phyloP scores from a whole-genome alignment of 2,888 invertebrate genomes.

The Diadromus collaris region DNA sequence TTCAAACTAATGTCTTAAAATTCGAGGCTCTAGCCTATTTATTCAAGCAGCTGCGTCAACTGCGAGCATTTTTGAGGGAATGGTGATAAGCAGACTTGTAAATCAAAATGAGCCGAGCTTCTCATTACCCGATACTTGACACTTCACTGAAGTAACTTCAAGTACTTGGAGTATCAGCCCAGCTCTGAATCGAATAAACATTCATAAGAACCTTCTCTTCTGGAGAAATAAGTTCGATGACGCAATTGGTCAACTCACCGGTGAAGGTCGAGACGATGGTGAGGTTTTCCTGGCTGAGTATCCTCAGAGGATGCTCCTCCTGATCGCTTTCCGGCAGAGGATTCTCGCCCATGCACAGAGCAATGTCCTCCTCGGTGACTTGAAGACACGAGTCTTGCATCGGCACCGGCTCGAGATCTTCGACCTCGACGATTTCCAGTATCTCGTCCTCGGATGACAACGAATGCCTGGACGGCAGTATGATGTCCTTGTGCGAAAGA shows the following conservation, averaged over 20 bases:
- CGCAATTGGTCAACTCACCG: conserved; percentile 80
- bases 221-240: background rate
- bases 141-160: too few relatives aligned
- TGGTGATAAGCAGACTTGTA: too few relatives aligned
- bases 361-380: conserved; percentile 96
- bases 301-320: conserved; percentile 92
- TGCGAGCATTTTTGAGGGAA: background rate
- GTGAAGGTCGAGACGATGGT: conserved; percentile 95
- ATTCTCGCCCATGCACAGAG: conserved; percentile 91
- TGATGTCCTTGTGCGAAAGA: conserved; percentile 87
- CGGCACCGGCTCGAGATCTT: conserved; percentile 91
- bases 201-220: background rate
- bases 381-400: conserved; percentile 94
- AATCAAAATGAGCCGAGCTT: too few relatives aligned
- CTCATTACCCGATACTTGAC: too few relatives aligned
- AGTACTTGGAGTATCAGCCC: too few relatives aligned
- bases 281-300: conserved; percentile 94
- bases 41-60: background rate
- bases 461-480: conserved; percentile 83
- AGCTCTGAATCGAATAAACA: background rate
- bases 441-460: conserved; percentile 87
- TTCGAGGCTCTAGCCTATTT: background rate
- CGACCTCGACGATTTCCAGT: conserved; percentile 90
- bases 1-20: too few relatives aligned
- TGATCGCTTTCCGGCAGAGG: conserved; percentile 88